Evolutionary conservation across 1,140 invertebrate species (phyloP), one percentile per base, ranked within the genome.

Genomic region (Aphaenogaster rudis): DNA sequence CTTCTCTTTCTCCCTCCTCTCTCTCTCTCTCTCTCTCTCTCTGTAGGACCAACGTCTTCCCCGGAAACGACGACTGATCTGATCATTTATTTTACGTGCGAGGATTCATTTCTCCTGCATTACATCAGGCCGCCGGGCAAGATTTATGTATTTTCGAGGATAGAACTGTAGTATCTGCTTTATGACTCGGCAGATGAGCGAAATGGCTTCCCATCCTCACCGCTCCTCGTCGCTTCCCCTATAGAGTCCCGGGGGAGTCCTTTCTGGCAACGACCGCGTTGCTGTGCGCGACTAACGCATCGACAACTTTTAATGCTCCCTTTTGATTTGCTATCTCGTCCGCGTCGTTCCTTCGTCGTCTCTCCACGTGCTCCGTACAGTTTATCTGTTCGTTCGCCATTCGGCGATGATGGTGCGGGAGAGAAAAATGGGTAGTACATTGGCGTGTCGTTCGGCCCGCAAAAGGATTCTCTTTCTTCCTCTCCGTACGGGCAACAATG

Each of bases 151-250:
- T 93, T 94, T 93, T 93, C 92, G 88, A 90, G 89, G 80, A 91
- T 79, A 85, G 91, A 90, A 90, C 87, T 80, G 88, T 86, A 92
- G 88, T 94, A 92, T 94, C 92, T 93, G 93, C 92, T 94, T 94
- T 93, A 94, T 94, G 93, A 94, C 93, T 94, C 92, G 93, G 92
- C 91, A 94, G 93, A 94, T 94, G 94, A 94, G 88, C 89, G 92
- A 92, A 94, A 94, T 91, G 89, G 92, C 90, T 93, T 91, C 77
- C 92, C 78, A 79, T 77, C 67, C 64, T 90, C 48, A 21, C 33
- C 54, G 64, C 42, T 39, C 45, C 42, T 66, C 71, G 48, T n/a
- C 45, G n/a, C 57, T 63, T 36, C 63, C 72, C 84, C 88, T 81
- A 81, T 76, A 69, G 72, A 77, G 33, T 91, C 92, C 87, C 91